Evolutionary conservation across 2,888 invertebrate species (phyloP).

Genomic region (Philereme vetulata): DNA sequence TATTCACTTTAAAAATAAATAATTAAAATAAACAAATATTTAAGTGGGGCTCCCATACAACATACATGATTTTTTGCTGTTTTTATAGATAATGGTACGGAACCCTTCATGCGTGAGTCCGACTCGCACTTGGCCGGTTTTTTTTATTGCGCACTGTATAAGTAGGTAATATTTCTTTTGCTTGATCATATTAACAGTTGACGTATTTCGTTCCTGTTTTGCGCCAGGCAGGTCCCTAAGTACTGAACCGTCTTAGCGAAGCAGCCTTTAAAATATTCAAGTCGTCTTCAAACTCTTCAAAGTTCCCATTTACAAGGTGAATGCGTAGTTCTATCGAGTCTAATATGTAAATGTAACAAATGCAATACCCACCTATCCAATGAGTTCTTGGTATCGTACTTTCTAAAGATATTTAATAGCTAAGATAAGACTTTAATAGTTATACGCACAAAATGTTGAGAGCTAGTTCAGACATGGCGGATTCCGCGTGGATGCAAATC

Average conservation of each 20-base stretch:
- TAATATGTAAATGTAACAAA: slow-evolving; percentile 23
- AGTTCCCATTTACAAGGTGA: slow-evolving; percentile 6
- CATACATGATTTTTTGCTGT: too few relatives aligned
- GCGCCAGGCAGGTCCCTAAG: not conserved
- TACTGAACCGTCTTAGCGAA: slow-evolving; percentile 4
- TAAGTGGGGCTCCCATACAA: too few relatives aligned
- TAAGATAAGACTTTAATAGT: slow-evolving; percentile 12
- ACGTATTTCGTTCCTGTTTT: not conserved
- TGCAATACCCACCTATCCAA: slow-evolving; percentile 11
- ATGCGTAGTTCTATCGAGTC: slow-evolving; percentile 8
- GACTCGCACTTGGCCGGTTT: too few relatives aligned
- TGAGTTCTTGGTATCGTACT: slow-evolving; percentile 20
- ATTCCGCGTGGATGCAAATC: too few relatives aligned
- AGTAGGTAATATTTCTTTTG: too few relatives aligned
- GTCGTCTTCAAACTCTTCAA: slow-evolving; percentile 4
- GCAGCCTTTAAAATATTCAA: slow-evolving; percentile 18
- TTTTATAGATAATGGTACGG: too few relatives aligned
- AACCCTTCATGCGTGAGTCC: too few relatives aligned
- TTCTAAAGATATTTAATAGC: slow-evolving; percentile 31
- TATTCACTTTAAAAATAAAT: too few relatives aligned
- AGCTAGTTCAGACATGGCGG: too few relatives aligned
- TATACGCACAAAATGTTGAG: slow-evolving; percentile 1
- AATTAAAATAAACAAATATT: too few relatives aligned
- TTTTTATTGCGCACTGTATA: too few relatives aligned
- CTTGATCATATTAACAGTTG: too few relatives aligned